Conservation (phyloP, 2,113 vertebrate genomes). For the Panthera leo region DNA sequence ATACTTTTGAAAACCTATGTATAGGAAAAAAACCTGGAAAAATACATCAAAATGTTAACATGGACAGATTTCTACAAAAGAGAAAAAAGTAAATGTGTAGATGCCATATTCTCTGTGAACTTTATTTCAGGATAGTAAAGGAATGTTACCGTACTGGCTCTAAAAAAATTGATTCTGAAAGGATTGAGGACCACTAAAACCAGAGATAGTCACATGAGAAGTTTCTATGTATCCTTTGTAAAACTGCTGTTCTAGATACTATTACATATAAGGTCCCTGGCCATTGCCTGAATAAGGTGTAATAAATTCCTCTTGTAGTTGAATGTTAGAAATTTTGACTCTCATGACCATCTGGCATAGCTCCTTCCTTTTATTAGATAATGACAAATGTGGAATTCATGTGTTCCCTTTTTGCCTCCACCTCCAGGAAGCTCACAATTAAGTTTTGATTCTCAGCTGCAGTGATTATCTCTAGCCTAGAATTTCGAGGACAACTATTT, state of each 20-base stretch:
- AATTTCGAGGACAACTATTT: not conserved
- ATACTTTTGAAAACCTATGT: not conserved
- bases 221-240: not conserved
- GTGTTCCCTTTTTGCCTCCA: not conserved
- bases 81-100: not conserved
- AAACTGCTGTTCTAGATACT: not conserved
- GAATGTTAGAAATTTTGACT: not conserved
- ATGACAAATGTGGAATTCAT: not conserved
- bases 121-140: conserved; percentile 8
- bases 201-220: not conserved
- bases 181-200: not conserved
- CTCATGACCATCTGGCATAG: not conserved
- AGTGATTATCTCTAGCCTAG: not conserved
- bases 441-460: not conserved
- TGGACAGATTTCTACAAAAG: not conserved
- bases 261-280: not conserved
- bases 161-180: conserved; percentile 31
- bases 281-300: not conserved
- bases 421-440: not conserved
- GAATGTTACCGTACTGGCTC: not conserved
- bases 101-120: conserved; percentile 1
- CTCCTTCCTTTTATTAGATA: not conserved
- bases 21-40: not conserved
- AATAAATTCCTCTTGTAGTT: not conserved
- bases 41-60: not conserved